Percentiles rank a stretch among this genome's conserved stretches.
phyloP scores from a whole-genome alignment of 2,888 invertebrate species.

The Tiphia femorata region DNA sequence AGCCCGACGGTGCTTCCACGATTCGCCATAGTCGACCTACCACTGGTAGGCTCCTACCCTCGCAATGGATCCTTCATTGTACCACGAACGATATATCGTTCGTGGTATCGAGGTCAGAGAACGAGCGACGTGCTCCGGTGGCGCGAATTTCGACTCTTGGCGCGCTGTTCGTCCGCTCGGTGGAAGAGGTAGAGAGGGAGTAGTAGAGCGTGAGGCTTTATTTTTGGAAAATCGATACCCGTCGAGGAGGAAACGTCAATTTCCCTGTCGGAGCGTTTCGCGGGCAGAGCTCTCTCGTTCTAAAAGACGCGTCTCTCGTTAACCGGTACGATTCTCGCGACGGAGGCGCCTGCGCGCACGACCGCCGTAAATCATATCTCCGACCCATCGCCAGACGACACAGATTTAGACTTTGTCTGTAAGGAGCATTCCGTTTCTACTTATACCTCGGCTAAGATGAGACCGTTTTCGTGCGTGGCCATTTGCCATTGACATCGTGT shows the following conservation, averaged over 20 bases:
- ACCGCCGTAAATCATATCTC: not conserved
- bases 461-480: no score
- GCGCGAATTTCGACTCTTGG: not conserved
- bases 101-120: slow-evolving; percentile 1
- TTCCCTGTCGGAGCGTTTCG: slow-evolving; percentile 19
- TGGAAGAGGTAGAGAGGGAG: not conserved
- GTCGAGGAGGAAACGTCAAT: slow-evolving; percentile 24
- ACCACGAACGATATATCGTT: not conserved
- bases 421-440: not conserved
- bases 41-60: not conserved
- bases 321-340: slow-evolving; percentile 10
- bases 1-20: not conserved
- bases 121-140: not conserved
- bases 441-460: not conserved
- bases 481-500: no score
- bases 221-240: slow-evolving; percentile 28
- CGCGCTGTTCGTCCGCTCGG: not conserved
- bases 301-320: slow-evolving; percentile 20
- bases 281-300: slow-evolving; percentile 12
- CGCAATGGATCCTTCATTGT: not conserved
- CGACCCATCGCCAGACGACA: slow-evolving; percentile 19
- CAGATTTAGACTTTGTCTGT: slow-evolving; percentile 27
- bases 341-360: no score
- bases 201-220: no score
- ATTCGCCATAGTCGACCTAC: not conserved